A percentile compares a stretch with the other conserved stretches of the same genome.
phyloP scores from a whole-genome alignment of 1,140 invertebrate species.

The Orussus abietinus region DNA sequence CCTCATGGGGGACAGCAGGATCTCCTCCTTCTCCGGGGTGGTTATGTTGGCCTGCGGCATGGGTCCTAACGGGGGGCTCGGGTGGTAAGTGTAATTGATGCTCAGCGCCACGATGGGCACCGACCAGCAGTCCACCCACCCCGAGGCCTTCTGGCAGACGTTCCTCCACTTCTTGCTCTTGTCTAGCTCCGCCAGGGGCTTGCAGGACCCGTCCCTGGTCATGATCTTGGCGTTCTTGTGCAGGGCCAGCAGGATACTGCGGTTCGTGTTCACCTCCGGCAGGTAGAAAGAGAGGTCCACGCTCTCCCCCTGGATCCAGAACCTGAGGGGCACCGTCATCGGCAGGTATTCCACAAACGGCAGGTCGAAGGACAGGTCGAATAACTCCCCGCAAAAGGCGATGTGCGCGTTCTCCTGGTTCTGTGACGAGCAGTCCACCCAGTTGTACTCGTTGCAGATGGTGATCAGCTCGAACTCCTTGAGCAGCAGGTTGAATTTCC shows the following conservation, averaged over 20 bases:
- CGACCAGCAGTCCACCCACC: slow-evolving; percentile 95
- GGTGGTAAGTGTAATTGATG: slow-evolving; percentile 88
- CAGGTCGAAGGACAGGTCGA: slow-evolving; percentile 88
- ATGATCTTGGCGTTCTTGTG: slow-evolving; percentile 85
- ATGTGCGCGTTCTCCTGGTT: slow-evolving; percentile 93
- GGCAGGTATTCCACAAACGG: slow-evolving; percentile 92
- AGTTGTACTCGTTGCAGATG: slow-evolving; percentile 95
- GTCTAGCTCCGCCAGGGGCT: slow-evolving; percentile 54
- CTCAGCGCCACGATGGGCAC: slow-evolving; percentile 89
- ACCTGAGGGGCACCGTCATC: slow-evolving; percentile 77
- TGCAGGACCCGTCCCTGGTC: slow-evolving; percentile 67
- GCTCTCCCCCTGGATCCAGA: slow-evolving; percentile 92
- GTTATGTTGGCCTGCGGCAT: slow-evolving; percentile 86
- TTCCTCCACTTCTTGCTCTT: slow-evolving; percentile 81
- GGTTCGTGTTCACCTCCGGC: slow-evolving; percentile 86
- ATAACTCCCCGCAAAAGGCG: slow-evolving; percentile 87
- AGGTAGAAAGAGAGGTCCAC: slow-evolving; percentile 85
- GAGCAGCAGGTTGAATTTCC: slow-evolving; percentile 84
- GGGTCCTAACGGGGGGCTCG: slow-evolving; percentile 79
- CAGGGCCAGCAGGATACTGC: slow-evolving; percentile 77
- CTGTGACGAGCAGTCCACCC: slow-evolving; percentile 95
- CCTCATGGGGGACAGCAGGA: slow-evolving; percentile 83
- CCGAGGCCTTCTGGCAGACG: slow-evolving; percentile 73
- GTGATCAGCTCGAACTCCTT: slow-evolving; percentile 96
- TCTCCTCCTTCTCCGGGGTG: slow-evolving; percentile 91